These are phyloP conservation scores for Drosophila obscura DNA, from an alignment of 1,140 invertebrate genomes.

Conservation along the genomic window DNA sequence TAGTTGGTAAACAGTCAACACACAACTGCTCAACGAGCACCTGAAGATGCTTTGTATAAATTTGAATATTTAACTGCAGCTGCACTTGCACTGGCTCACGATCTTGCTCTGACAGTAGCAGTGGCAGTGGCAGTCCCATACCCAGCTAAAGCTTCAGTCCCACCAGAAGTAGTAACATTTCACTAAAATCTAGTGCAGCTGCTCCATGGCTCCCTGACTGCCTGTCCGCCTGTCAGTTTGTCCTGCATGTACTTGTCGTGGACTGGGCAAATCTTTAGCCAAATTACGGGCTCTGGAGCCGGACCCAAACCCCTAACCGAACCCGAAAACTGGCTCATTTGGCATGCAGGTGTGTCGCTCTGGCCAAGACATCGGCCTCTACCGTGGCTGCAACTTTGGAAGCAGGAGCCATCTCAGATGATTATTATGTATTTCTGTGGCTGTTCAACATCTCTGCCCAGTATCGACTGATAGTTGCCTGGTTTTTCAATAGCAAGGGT, in stretches of 20 bases:
- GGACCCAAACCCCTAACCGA: neutral
- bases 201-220: conserved; percentile 10
- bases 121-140: conserved; percentile 21
- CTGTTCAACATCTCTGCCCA: conserved; percentile 23
- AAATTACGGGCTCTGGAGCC: neutral
- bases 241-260: neutral
- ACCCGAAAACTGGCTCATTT: conserved; percentile 44
- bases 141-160: neutral
- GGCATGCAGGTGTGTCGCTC: conserved; percentile 60
- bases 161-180: conserved; percentile 45
- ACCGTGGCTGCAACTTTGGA: neutral
- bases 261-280: too few relatives aligned
- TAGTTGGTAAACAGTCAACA: conserved; percentile 69
- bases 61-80: conserved; percentile 76
- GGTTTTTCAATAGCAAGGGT: too few relatives aligned
- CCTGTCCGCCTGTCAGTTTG: too few relatives aligned
- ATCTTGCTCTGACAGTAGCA: conserved; percentile 10
- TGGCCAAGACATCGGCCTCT: conserved; percentile 37
- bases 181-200: conserved; percentile 54
- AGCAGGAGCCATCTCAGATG: conserved; percentile 20
- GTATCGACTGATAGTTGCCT: neutral
- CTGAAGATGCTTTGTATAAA: conserved; percentile 80
- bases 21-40: conserved; percentile 62
- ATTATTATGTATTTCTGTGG: conserved; percentile 49
- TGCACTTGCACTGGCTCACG: conserved; percentile 13